phyloP scores from a whole-genome alignment of 2,113 vertebrate species.

The Strix aluco region DNA sequence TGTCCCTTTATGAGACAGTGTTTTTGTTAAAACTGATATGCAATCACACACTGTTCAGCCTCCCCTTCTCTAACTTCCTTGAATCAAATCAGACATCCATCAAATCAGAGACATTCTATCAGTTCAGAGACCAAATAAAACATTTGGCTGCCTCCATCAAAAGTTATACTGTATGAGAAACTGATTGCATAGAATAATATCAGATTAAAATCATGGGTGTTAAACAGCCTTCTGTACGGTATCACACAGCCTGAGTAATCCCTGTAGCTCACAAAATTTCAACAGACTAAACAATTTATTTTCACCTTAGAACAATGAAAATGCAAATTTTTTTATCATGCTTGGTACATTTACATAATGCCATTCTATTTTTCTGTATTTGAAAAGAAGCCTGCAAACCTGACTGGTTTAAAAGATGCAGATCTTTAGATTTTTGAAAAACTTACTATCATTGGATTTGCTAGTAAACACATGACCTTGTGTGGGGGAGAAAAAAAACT shows the following conservation, averaged over 20 bases:
- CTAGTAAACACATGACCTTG: background rate
- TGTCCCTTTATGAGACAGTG: background rate
- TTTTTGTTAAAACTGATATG: background rate
- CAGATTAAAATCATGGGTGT: background rate
- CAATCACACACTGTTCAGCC: background rate
- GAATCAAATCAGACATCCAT: background rate
- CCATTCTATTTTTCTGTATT: background rate
- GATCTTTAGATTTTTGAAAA: background rate
- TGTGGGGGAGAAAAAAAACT: accelerated
- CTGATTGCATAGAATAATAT: background rate
- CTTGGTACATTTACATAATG: background rate
- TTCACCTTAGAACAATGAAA: background rate
- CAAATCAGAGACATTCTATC: background rate
- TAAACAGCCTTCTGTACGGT: background rate
- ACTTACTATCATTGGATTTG: background rate
- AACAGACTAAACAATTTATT: background rate
- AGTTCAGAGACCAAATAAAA: background rate
- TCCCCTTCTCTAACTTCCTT: background rate
- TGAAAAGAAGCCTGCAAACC: background rate
- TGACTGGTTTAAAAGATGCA: background rate
- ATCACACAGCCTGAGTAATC: background rate
- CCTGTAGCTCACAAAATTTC: background rate
- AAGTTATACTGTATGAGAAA: background rate
- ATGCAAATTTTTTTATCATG: background rate
- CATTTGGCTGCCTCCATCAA: background rate